Conservation (phyloP, 1,140 invertebrate genomes). For the Zaprionus capensis region DNA sequence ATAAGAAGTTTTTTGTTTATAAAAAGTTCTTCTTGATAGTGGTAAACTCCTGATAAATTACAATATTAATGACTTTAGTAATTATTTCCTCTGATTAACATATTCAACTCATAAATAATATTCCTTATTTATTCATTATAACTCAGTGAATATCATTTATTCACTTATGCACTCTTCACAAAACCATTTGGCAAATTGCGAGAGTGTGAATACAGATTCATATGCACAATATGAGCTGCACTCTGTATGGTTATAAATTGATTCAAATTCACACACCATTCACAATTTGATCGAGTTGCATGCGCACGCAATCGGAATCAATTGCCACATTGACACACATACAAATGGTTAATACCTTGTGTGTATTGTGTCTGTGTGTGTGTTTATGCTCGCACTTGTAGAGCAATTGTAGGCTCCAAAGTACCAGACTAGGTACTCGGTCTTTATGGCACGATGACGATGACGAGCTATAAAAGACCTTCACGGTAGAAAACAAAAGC, state of each 20-base stretch:
- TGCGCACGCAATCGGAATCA: conserved; percentile 73
- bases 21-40: no score
- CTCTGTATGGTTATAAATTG: conserved; percentile 13
- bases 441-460: conserved; percentile 51
- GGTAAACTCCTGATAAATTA: no score
- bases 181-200: neutral
- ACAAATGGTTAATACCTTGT: conserved; percentile 33
- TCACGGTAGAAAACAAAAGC: conserved; percentile 63
- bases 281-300: conserved; percentile 63
- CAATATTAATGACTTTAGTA: no score
- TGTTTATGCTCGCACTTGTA: conserved; percentile 27
- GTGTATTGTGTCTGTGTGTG: neutral
- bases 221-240: neutral
- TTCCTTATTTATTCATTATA: neutral
- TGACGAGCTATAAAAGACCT: conserved; percentile 67
- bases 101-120: neutral
- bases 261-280: conserved; percentile 63
- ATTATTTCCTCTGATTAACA: no score
- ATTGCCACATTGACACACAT: conserved; percentile 79
- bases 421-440: conserved; percentile 17
- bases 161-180: neutral
- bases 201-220: neutral
- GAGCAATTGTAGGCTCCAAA: conserved; percentile 31
- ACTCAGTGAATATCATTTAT: neutral
- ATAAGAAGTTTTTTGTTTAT: no score